Conservation (phyloP, 2,797 vertebrate species). For the Acipenser oxyrinchus region DNA sequence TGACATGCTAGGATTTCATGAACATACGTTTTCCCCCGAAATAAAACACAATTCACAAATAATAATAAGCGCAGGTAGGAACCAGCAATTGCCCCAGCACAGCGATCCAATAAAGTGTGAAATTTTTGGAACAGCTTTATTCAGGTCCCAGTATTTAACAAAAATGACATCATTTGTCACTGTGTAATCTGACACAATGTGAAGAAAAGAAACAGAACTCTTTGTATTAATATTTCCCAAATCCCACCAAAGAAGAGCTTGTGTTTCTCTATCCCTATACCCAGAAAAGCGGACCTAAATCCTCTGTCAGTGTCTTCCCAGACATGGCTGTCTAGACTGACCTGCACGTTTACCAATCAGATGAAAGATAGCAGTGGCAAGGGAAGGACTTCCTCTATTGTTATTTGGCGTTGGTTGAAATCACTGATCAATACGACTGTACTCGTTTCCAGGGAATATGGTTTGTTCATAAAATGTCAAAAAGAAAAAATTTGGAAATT, state of each 20-base stretch:
- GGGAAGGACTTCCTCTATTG: slow-evolving; percentile 47
- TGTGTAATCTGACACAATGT: not conserved
- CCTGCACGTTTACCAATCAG: slow-evolving; percentile 32
- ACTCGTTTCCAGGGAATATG: no score
- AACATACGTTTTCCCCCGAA: slow-evolving; percentile 33
- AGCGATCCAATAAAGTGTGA: not conserved
- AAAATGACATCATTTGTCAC: slow-evolving; percentile 16
- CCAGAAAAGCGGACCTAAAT: slow-evolving; percentile 16
- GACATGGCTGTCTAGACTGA: slow-evolving; percentile 37
- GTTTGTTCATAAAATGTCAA: no score
- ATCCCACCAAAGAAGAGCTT: not conserved
- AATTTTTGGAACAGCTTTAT: slow-evolving; percentile 8
- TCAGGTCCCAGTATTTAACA: slow-evolving; percentile 11
- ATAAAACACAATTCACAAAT: slow-evolving; percentile 24
- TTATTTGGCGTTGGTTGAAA: not conserved
- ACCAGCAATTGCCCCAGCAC: not conserved
- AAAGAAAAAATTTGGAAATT: no score
- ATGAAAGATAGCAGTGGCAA: not conserved
- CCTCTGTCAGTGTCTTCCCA: slow-evolving; percentile 12
- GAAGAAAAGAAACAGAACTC: not conserved
- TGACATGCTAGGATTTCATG: slow-evolving; percentile 81
- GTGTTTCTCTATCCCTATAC: not conserved
- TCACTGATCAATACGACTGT: no score
- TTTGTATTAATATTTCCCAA: slow-evolving; percentile 1
- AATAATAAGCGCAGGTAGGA: slow-evolving; percentile 13